Conservation (phyloP, 1,140 invertebrate genomes). For the Antheraea mylitta region DNA sequence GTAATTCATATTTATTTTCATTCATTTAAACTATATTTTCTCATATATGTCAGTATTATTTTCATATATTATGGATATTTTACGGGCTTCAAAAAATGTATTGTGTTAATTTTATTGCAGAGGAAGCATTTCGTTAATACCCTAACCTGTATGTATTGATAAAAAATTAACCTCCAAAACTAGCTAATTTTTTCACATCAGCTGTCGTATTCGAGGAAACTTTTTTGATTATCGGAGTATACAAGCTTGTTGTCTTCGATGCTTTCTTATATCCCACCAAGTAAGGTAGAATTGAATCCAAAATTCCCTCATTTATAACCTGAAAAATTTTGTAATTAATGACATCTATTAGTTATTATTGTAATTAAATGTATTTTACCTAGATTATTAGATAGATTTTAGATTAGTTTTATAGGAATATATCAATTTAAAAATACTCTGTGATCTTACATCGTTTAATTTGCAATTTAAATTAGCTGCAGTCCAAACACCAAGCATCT, state of each 20-base stretch:
- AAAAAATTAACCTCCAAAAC: conserved; percentile 63
- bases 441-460: conserved; percentile 61
- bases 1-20: too few species aligned
- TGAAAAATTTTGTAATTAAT: conserved; percentile 57
- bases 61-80: too few species aligned
- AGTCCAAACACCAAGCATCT: conserved; percentile 73
- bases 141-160: neutral
- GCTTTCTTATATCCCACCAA: conserved; percentile 79
- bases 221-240: conserved; percentile 80
- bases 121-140: too few species aligned
- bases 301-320: conserved; percentile 87
- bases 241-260: conserved; percentile 66
- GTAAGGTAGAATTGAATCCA: conserved; percentile 88
- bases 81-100: too few species aligned
- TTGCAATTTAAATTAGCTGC: conserved; percentile 73
- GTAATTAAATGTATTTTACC: conserved; percentile 15
- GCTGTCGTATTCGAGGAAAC: conserved; percentile 37
- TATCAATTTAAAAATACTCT: neutral
- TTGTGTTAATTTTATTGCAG: too few species aligned
- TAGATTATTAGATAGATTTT: too few species aligned
- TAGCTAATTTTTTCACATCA: conserved; percentile 77
- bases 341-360: conserved; percentile 44
- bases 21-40: too few species aligned
- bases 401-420: neutral
- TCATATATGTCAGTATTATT: too few species aligned